Conservation (phyloP, 1,140 invertebrate species). For the Drosophila azteca region DNA sequence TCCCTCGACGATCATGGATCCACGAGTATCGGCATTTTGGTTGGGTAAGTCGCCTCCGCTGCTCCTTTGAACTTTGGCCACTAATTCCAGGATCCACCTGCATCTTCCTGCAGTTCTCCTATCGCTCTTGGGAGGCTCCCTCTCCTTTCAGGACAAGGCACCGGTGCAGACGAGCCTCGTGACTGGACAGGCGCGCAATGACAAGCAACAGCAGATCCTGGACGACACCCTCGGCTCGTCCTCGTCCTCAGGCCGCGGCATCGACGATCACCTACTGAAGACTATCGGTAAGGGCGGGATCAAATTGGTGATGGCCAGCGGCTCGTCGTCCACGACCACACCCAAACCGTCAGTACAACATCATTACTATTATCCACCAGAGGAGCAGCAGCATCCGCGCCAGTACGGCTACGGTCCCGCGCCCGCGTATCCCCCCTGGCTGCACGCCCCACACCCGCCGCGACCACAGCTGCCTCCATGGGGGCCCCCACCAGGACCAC, state of each 20-base stretch:
- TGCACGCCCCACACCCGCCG: constrained; percentile 13
- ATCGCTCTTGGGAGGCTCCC: constrained; percentile 25
- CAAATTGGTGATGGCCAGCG: constrained; percentile 58
- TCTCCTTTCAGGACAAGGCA: constrained; percentile 64
- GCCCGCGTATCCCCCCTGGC: constrained; percentile 2
- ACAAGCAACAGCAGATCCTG: constrained; percentile 50
- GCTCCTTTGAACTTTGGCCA: no score
- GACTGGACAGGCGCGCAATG: constrained; percentile 46
- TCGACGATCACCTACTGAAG: constrained; percentile 62
- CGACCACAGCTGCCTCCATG: constrained; percentile 32
- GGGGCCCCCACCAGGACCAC: constrained; percentile 40
- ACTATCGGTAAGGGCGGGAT: constrained; percentile 74
- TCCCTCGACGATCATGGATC: constrained; percentile 31
- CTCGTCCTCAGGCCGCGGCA: constrained; percentile 26
- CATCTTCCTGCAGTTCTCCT: constrained; percentile 39
- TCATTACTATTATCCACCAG: constrained; percentile 75
- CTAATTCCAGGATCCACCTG: no score
- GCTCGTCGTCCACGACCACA: constrained; percentile 36
- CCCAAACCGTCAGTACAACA: constrained; percentile 69
- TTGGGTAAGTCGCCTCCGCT: constrained; percentile 19
- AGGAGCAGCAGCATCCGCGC: constrained; percentile 61
- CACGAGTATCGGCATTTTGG: constrained; percentile 24
- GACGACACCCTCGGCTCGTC: constrained; percentile 36
- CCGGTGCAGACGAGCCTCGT: constrained; percentile 50
- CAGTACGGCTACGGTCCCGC: constrained; percentile 52